These are phyloP conservation scores for Bombus affinis DNA, from an alignment of 1,140 invertebrate species.

Conservation along the genomic window DNA sequence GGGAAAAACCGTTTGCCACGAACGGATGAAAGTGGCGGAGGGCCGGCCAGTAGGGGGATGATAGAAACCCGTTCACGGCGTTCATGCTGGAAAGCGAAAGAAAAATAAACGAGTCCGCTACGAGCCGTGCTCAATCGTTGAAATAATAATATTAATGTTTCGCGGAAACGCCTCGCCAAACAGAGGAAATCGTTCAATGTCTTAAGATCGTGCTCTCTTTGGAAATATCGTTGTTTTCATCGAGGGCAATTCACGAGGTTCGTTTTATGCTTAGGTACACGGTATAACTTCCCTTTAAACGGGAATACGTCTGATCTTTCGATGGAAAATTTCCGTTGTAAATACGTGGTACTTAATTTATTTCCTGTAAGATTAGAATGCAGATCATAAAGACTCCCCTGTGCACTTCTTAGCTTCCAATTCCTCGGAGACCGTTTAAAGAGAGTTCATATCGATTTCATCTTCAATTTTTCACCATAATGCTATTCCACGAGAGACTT, in stretches of 20 bases:
- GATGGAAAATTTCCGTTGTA: neutral
- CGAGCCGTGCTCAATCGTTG: slow-evolving; percentile 58
- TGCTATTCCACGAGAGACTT: slow-evolving; percentile 29
- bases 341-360: neutral
- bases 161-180: slow-evolving; percentile 20
- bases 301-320: neutral
- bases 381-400: neutral
- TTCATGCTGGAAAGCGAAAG: slow-evolving; percentile 59
- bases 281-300: neutral
- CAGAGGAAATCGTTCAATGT: slow-evolving; percentile 14
- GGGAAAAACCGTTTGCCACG: slow-evolving; percentile 71
- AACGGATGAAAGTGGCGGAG: slow-evolving; percentile 63
- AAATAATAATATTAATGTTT: slow-evolving; percentile 69
- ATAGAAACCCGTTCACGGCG: slow-evolving; percentile 47
- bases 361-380: neutral
- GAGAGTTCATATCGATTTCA: slow-evolving; percentile 50
- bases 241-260: neutral
- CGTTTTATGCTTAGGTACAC: neutral
- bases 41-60: slow-evolving; percentile 37
- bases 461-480: slow-evolving; percentile 47
- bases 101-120: slow-evolving; percentile 67
- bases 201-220: neutral
- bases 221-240: slow-evolving; percentile 5
- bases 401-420: neutral
- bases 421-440: neutral